phyloP scores from a whole-genome alignment of 2,888 invertebrate species.

The Nymphalis c-album region DNA sequence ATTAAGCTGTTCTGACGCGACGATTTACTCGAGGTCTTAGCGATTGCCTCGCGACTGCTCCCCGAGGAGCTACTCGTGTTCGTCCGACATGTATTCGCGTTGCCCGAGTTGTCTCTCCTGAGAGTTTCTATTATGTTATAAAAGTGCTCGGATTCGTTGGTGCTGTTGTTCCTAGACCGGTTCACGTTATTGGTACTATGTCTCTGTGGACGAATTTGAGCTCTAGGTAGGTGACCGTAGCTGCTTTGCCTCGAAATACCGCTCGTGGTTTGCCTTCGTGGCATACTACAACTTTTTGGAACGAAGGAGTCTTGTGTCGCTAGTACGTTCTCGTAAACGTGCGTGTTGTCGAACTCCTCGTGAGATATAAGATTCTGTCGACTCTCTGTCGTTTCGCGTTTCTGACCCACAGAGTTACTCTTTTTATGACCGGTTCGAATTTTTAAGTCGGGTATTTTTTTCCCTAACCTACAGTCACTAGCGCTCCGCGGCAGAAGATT shows the following conservation, averaged over 20 bases:
- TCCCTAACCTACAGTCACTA: conserved; percentile 71
- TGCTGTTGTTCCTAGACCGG: conserved; percentile 57
- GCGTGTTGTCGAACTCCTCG: conserved; percentile 66
- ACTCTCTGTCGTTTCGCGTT: conserved; percentile 72
- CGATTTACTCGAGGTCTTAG: conserved; percentile 44
- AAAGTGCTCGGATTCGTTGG: conserved; percentile 66
- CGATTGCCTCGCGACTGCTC: conserved; percentile 52
- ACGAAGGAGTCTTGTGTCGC: conserved; percentile 57
- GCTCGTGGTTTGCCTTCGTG: conserved; percentile 63
- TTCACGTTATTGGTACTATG: conserved; percentile 64
- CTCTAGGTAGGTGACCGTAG: conserved; percentile 67
- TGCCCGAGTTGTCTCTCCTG: conserved; percentile 42
- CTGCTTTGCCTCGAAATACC: conserved; percentile 69
- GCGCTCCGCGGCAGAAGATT: conserved; percentile 71
- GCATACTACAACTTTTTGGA: conserved; percentile 75
- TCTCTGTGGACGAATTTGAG: conserved; percentile 62
- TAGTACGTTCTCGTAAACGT: conserved; percentile 74
- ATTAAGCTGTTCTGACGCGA: conserved; percentile 67
- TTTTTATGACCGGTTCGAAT: conserved; percentile 65
- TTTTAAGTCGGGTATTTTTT: conserved; percentile 60
- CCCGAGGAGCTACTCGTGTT: conserved; percentile 66
- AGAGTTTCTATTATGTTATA: conserved; percentile 70
- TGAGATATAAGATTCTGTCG: conserved; percentile 72
- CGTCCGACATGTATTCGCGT: conserved; percentile 49
- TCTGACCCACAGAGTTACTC: conserved; percentile 75